Percentiles rank a stretch among this genome's conserved stretches.
Conservation (phyloP, 2,888 invertebrate genomes). For the Megaustenia siamemsis region DNA sequence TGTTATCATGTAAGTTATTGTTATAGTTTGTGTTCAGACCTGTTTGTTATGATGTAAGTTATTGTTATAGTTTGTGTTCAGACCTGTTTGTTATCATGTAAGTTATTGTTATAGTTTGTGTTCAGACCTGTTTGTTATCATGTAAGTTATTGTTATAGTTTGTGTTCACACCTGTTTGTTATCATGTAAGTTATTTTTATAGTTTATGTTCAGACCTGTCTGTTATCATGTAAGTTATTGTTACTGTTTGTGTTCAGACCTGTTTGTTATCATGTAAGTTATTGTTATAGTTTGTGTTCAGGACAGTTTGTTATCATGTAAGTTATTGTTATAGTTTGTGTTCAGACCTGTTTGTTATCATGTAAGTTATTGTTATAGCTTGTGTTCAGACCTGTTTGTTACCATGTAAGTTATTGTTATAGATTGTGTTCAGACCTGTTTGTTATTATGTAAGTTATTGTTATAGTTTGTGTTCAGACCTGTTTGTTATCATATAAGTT, state of each 20-base stretch:
- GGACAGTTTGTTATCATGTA: background rate
- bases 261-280: background rate
- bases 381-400: too few species aligned
- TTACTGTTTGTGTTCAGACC: background rate
- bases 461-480: too few species aligned
- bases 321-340: background rate
- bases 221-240: background rate
- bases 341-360: background rate
- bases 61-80: background rate
- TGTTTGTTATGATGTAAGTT: background rate
- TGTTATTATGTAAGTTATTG: too few species aligned
- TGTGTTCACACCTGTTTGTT: too few species aligned
- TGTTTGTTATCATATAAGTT: too few species aligned
- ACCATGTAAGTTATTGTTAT: too few species aligned
- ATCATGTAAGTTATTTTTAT: too few species aligned
- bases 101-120: background rate
- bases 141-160: too few species aligned
- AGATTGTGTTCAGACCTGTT: too few species aligned
- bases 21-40: too few species aligned
- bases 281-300: background rate
- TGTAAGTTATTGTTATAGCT: background rate
- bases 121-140: too few species aligned
- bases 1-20: background rate
- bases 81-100: background rate
- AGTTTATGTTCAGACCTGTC: too few species aligned